Evolutionary conservation across 2,113 vertebrate genomes (phyloP).

Genomic region (Spilogale gracilis): DNA sequence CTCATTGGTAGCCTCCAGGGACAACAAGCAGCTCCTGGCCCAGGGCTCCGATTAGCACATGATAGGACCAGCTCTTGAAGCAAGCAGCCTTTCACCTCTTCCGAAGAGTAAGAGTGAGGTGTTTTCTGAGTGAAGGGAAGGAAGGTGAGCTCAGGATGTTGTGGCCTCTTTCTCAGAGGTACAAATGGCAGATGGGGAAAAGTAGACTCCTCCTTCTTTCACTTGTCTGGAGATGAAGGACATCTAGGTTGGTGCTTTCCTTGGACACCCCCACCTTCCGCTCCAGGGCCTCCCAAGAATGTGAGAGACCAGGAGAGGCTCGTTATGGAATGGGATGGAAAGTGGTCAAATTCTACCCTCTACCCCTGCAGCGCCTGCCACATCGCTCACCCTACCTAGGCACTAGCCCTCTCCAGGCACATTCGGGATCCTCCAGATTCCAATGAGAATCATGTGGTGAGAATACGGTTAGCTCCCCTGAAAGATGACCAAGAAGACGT

Average conservation of each 20-base stretch:
- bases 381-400: fast-evolving
- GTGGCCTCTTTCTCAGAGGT: neutral
- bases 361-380: neutral
- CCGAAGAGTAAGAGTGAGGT: neutral
- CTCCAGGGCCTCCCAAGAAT: neutral
- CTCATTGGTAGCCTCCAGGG: neutral
- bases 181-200: neutral
- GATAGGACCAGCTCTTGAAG: neutral
- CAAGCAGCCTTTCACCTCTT: neutral
- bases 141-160: neutral
- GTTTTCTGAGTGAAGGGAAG: neutral
- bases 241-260: neutral
- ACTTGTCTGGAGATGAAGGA: neutral
- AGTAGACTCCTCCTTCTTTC: neutral
- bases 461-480: neutral
- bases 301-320: neutral
- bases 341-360: neutral
- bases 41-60: neutral
- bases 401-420: neutral
- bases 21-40: neutral
- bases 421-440: neutral
- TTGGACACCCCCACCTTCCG: neutral
- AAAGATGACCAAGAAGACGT: neutral
- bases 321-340: neutral
- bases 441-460: neutral